Evolutionary conservation across 2,888 invertebrate species (phyloP), one percentile per base, ranked within the genome.

Genomic region (Paralinhomoeus sp.): DNA sequence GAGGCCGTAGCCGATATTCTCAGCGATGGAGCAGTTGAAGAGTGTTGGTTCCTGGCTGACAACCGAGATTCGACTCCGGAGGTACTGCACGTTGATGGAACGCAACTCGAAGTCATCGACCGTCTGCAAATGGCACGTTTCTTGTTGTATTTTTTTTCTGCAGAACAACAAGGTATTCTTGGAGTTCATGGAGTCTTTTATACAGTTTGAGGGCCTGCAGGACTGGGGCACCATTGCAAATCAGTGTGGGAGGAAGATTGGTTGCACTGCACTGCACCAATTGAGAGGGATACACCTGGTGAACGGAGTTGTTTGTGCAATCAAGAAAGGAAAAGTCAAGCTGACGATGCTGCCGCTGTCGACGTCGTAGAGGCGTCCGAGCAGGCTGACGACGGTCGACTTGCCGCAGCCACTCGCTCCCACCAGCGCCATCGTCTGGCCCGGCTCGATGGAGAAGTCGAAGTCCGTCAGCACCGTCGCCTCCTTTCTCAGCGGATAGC

Each of bases 291-390:
- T n/a, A n/a, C n/a, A n/a, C n/a, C n/a, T n/a, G n/a, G n/a, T n/a
- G n/a, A n/a, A n/a, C n/a, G n/a, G n/a, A n/a, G n/a, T n/a, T n/a
- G n/a, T n/a, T n/a, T n/a, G n/a, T n/a, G n/a, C n/a, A n/a, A n/a
- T n/a, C n/a, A n/a, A n/a, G n/a, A n/a, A n/a, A n/a, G n/a, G n/a
- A n/a, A n/a, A n/a, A n/a, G n/a, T n/a, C n/a, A n/a, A n/a, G 65
- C 71, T 69, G 53, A 73, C 72, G 49, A 80, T 72, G 33, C 68
- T 59, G 15, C 82, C 82, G 5, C 62, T 64, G 13, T 67, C 63
- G 0, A 78, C 76, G 60, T 81, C 81, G 60, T 87, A 85, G 61
- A 81, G 82, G 46, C 84, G 67, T 63, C 81, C 76, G 1, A 85
- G 62, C 3, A 67, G 52, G 24, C 59, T 60, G 20, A 67, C 58